phyloP scores from a whole-genome alignment of 2,888 invertebrate species.

The Drosophila putrida region DNA sequence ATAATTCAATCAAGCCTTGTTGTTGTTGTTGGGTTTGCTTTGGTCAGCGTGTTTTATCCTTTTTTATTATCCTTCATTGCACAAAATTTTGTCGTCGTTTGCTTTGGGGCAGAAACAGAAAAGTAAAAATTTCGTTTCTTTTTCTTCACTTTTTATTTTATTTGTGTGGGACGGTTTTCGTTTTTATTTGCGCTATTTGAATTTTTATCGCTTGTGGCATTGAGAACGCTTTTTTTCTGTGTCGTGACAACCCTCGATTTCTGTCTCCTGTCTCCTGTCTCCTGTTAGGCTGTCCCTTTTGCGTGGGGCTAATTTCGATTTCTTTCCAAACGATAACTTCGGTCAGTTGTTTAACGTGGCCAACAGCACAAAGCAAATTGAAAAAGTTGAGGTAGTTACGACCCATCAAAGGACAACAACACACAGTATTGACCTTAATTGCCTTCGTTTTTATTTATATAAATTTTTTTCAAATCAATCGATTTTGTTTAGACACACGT shows the following conservation, averaged over 20 bases:
- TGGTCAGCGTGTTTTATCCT: conserved; percentile 43
- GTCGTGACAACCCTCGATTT: background rate
- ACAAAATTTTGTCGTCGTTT: conserved; percentile 19
- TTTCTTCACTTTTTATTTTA: conserved; percentile 19
- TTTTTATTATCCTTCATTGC: conserved; percentile 40
- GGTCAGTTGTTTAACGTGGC: conserved; percentile 42
- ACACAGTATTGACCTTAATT: conserved; percentile 70
- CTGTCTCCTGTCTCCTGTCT: background rate
- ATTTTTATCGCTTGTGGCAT: conserved; percentile 69
- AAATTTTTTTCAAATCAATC: conserved; percentile 44
- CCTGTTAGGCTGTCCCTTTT: conserved; percentile 2
- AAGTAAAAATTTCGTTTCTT: conserved; percentile 30
- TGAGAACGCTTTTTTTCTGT: conserved; percentile 26
- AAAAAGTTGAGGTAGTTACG: conserved; percentile 73
- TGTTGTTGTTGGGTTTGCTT: conserved; percentile 7
- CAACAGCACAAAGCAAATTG: conserved; percentile 60
- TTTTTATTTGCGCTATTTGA: conserved; percentile 64
- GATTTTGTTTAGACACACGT: conserved; percentile 53
- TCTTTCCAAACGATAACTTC: conserved; percentile 67
- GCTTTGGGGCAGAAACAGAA: conserved; percentile 1
- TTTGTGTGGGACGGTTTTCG: background rate
- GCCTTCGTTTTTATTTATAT: conserved; percentile 35
- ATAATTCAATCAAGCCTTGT: conserved; percentile 56
- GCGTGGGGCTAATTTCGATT: conserved; percentile 52
- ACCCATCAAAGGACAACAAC: conserved; percentile 42